Conservation (phyloP, 2,113 vertebrate genomes). For the Mastomys coucha region DNA sequence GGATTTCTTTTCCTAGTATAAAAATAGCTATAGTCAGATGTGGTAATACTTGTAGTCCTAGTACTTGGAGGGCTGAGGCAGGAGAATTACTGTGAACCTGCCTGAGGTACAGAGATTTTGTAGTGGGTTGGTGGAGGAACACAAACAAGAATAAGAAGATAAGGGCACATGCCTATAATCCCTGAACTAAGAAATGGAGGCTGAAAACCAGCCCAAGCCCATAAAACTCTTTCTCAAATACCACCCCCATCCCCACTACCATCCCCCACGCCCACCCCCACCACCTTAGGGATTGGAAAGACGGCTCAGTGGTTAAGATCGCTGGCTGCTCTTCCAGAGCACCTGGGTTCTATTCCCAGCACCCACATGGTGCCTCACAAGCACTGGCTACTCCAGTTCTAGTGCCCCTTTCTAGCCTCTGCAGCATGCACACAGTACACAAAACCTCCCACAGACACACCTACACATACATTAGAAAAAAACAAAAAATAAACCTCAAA, state of each 20-base stretch:
- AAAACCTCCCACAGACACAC: not conserved
- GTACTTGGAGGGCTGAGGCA: not conserved
- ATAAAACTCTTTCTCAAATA: not conserved
- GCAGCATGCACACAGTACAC: not conserved
- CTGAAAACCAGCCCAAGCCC: not conserved
- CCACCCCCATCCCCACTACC: too few species aligned
- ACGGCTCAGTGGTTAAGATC: not conserved
- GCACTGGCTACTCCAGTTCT: not conserved
- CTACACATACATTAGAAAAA: not conserved
- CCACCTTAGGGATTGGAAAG: not conserved
- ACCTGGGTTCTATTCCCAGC: not conserved
- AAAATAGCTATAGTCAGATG: not conserved
- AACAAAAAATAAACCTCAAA: not conserved
- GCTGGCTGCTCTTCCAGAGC: not conserved
- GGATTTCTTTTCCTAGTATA: not conserved
- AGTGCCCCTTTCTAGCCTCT: not conserved
- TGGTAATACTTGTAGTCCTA: not conserved
- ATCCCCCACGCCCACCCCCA: too few species aligned
- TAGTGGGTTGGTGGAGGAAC: not conserved
- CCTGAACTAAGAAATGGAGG: not conserved
- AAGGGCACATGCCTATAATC: not conserved
- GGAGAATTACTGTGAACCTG: not conserved
- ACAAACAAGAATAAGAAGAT: not conserved
- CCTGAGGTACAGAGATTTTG: not conserved
- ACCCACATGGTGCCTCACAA: not conserved